Conservation (phyloP, 2,797 vertebrate species). For the Menidia menidia region DNA sequence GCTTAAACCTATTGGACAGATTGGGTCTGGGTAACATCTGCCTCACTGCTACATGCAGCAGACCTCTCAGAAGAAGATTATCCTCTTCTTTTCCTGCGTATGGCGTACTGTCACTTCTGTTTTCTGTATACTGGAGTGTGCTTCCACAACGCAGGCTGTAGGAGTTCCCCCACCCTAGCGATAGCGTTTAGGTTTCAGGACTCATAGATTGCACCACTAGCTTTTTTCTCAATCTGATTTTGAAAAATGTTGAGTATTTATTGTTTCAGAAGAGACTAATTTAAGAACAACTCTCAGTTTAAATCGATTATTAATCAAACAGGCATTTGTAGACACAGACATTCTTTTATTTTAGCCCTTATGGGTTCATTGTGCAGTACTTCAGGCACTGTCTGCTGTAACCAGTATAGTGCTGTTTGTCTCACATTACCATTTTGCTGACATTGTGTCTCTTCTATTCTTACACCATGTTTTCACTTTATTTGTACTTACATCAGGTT, state of each 20-base stretch:
- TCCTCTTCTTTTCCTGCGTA: neutral
- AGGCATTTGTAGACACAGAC: neutral
- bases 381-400: neutral
- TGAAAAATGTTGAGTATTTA: neutral
- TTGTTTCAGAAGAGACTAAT: neutral
- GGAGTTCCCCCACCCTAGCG: neutral
- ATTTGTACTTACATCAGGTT: neutral
- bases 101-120: neutral
- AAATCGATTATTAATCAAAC: neutral
- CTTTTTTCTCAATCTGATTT: neutral
- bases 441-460: neutral
- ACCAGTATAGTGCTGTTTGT: neutral
- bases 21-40: constrained; percentile 21
- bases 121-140: neutral
- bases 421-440: neutral
- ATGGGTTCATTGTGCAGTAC: neutral
- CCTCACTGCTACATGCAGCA: neutral
- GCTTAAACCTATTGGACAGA: constrained; percentile 1
- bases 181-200: neutral
- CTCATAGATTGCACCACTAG: neutral
- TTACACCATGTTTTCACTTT: neutral
- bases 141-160: neutral
- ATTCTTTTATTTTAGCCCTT: neutral
- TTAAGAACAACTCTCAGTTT: neutral
- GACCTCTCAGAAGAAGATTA: constrained; percentile 8